Evolutionary conservation across 30 jellyfish, hydroid and myxozoan genomes (phyloP).

Genomic region (Morbakka virulenta): DNA sequence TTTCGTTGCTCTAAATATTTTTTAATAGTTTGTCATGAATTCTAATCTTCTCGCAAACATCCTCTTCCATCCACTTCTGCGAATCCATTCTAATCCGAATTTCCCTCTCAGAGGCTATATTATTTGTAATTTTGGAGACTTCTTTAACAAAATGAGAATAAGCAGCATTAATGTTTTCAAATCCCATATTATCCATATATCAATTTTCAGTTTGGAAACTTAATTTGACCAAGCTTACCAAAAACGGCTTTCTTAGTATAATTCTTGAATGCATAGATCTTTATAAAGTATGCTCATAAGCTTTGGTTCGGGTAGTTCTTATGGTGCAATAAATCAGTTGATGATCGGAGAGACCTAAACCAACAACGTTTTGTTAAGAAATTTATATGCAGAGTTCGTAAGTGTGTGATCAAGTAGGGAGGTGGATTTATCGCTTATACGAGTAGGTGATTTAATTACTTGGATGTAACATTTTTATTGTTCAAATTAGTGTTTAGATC

Average conservation of each 20-base stretch:
- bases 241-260: too few relatives aligned
- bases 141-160: slow-evolving; percentile 23
- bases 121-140: slow-evolving; percentile 4
- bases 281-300: neutral
- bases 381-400: neutral
- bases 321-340: neutral
- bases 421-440: slow-evolving; percentile 14
- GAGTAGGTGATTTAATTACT: too few relatives aligned
- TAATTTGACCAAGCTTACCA: slow-evolving; percentile 12
- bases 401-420: neutral
- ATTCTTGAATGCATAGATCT: neutral
- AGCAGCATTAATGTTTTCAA: slow-evolving; percentile 28
- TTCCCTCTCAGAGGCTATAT: neutral
- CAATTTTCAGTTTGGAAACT: slow-evolving; percentile 33
- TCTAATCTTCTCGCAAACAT: too few relatives aligned
- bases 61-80: too few relatives aligned
- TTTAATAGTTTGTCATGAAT: too few relatives aligned
- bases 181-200: too few relatives aligned
- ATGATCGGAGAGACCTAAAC: neutral
- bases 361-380: neutral
- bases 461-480: too few relatives aligned
- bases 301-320: neutral
- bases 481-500: too few relatives aligned
- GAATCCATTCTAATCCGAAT: too few relatives aligned
- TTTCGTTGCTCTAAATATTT: too few relatives aligned